Evolutionary conservation across 2,113 vertebrate species (phyloP).

Genomic region (Pluvianellus socialis): DNA sequence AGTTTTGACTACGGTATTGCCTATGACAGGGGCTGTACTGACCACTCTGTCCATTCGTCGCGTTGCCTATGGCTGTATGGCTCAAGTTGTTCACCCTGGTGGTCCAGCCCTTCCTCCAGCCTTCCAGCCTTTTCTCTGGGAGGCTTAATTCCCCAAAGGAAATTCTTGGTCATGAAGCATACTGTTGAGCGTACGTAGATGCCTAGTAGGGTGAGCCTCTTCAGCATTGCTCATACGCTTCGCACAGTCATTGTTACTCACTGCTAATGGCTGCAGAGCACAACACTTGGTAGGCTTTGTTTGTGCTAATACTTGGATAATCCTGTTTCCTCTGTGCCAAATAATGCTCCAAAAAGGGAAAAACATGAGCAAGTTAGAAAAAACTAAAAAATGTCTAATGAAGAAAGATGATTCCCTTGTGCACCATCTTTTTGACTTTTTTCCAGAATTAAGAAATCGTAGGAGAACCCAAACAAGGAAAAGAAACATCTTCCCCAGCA

Average conservation of each 20-base stretch:
- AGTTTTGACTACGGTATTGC: not conserved
- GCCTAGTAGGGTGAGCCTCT: not conserved
- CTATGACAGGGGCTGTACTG: not conserved
- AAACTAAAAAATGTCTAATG: not conserved
- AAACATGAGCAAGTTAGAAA: not conserved
- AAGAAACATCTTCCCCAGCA: not conserved
- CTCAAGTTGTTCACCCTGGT: not conserved
- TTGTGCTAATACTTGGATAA: constrained; percentile 7
- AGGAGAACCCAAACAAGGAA: not conserved
- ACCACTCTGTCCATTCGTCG: not conserved
- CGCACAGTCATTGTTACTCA: not conserved
- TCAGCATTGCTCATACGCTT: not conserved
- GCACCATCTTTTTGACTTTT: not conserved
- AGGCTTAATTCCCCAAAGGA: not conserved
- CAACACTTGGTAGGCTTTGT: not conserved
- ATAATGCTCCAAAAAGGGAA: not conserved
- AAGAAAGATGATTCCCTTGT: not conserved
- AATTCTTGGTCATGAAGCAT: accelerated
- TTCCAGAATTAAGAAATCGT: not conserved
- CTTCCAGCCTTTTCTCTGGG: not conserved
- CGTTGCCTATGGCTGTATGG: not conserved
- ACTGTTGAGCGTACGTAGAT: accelerated
- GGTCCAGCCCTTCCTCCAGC: not conserved
- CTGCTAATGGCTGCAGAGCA: not conserved
- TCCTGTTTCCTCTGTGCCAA: not conserved